Evolutionary conservation across 2,888 invertebrate species (phyloP).

Genomic region (Plebejus anna): DNA sequence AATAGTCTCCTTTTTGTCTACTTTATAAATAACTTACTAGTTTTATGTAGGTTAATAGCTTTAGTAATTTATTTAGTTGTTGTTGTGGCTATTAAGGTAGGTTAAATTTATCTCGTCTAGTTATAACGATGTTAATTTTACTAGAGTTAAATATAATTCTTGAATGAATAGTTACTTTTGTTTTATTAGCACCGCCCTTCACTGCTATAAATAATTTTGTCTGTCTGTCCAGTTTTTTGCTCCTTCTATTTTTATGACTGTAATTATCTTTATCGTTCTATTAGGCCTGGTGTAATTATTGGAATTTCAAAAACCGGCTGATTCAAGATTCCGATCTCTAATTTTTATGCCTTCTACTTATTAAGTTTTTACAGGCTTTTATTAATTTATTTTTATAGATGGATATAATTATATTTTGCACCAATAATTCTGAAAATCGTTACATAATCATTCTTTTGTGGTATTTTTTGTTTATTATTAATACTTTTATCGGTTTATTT

Average conservation of each 20-base stretch:
- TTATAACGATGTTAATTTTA: background rate
- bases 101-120: background rate
- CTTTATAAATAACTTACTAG: slow-evolving; percentile 4
- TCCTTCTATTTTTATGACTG: slow-evolving; percentile 4
- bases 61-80: background rate
- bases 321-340: slow-evolving; percentile 10
- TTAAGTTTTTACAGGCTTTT: background rate
- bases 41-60: slow-evolving; percentile 12
- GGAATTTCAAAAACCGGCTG: slow-evolving; percentile 10
- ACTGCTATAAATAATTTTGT: slow-evolving; percentile 6
- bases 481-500: no score
- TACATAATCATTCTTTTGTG: no score
- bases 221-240: slow-evolving; percentile 1
- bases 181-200: slow-evolving; percentile 7
- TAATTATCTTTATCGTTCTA: slow-evolving; percentile 10
- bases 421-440: no score
- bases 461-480: no score
- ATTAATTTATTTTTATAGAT: background rate
- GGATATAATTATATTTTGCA: no score
- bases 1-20: background rate
- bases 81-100: background rate
- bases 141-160: background rate
- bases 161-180: background rate
- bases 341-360: background rate
- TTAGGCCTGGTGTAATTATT: background rate